phyloP scores from a whole-genome alignment of 2,797 vertebrate genomes.

The Scomberomorus guttatus region DNA sequence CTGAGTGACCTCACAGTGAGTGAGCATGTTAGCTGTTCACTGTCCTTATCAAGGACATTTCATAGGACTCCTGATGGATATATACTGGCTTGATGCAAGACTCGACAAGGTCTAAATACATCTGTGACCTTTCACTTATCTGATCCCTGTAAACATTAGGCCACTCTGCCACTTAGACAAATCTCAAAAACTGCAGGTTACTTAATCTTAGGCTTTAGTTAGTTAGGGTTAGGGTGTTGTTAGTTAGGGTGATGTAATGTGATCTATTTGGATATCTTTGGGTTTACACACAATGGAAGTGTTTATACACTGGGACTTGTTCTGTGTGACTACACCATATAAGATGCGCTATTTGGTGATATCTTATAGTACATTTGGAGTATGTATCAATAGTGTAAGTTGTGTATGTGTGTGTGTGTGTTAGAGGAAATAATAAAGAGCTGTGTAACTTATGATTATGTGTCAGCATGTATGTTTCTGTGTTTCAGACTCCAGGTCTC shows the following conservation, averaged over 20 bases:
- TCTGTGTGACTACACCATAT: background rate
- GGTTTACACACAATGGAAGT: background rate
- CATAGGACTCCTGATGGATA: background rate
- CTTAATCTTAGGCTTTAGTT: slow-evolving; percentile 11
- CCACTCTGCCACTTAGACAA: slow-evolving; percentile 11
- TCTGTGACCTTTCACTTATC: slow-evolving; percentile 15
- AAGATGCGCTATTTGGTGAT: background rate
- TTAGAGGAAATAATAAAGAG: background rate
- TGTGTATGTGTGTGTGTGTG: background rate
- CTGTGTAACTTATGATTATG: slow-evolving; percentile 14
- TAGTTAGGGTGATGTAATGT: background rate
- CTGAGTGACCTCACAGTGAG: slow-evolving; percentile 25
- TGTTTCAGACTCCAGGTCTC: slow-evolving; percentile 92
- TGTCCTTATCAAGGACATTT: slow-evolving; percentile 11
- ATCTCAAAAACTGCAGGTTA: slow-evolving; percentile 9
- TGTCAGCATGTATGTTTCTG: slow-evolving; percentile 44
- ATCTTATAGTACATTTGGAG: background rate
- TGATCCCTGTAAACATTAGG: slow-evolving; percentile 21
- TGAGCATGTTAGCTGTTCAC: background rate
- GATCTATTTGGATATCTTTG: slow-evolving; percentile 6
- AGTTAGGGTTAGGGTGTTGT: too few relatives aligned
- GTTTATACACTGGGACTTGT: slow-evolving; percentile 6
- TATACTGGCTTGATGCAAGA: background rate
- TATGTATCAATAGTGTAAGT: background rate
- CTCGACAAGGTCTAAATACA: background rate